Evolutionary conservation across 2,888 invertebrate genomes (phyloP).

Genomic region (Coelinius sp.): DNA sequence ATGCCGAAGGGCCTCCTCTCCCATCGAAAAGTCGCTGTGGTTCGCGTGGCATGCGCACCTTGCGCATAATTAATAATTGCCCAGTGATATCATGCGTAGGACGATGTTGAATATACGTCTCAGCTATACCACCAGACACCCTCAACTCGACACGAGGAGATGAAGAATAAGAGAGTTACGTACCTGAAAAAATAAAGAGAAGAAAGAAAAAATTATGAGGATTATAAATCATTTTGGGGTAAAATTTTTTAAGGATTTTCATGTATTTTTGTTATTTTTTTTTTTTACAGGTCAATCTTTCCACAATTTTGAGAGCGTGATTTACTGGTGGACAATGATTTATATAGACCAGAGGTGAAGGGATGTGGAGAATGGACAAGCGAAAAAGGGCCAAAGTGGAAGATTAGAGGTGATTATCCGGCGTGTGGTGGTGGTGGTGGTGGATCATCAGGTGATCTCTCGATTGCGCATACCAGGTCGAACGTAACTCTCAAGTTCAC

Average conservation of each 20-base stretch:
- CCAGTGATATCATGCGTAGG: constrained; percentile 28
- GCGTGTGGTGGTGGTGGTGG: too few species aligned
- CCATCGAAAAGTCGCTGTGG: constrained; percentile 47
- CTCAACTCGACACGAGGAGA: background rate
- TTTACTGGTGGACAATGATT: constrained; percentile 64
- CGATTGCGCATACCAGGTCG: constrained; percentile 53
- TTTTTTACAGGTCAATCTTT: constrained; percentile 51
- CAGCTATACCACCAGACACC: background rate
- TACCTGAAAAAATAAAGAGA: constrained; percentile 5
- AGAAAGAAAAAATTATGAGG: background rate
- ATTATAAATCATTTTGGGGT: background rate
- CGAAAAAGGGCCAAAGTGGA: constrained; percentile 68
- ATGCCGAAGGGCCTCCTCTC: constrained; percentile 34
- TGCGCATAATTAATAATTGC: constrained; percentile 56
- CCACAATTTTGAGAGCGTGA: constrained; percentile 59
- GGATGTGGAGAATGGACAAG: constrained; percentile 39
- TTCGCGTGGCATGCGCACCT: constrained; percentile 54
- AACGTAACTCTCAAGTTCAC: constrained; percentile 65
- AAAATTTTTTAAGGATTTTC: background rate
- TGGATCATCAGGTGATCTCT: constrained; percentile 58
- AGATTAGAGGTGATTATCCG: constrained; percentile 70
- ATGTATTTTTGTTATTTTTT: background rate
- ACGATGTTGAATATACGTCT: background rate
- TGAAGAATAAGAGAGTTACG: background rate
- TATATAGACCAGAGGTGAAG: constrained; percentile 53